Base-by-base conservation (phyloP, 2,888 invertebrate species). In the Lissonota sp. region DNA sequence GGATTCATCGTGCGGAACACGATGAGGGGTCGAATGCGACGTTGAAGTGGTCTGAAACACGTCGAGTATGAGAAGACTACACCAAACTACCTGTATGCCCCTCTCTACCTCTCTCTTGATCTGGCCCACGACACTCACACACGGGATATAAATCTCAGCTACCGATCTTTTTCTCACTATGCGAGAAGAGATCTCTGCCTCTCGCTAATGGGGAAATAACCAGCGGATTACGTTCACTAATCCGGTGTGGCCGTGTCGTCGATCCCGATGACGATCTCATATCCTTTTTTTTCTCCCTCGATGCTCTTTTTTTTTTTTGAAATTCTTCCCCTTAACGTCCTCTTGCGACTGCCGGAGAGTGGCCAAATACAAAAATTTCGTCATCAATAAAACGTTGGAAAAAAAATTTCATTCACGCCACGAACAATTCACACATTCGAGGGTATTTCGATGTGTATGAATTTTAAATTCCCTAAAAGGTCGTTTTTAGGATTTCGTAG, bases 131-230 rank as follows among this genome's bases (percentile, higher is more conserved):
- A 5, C 39, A 40, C 26, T 7, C 26, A 53, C 46, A 62, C 53
- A 51, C 62, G 26, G 66, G 39, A 57, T 67, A 39, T 82, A 73
- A 85, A 88, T 88, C 88, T 87, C 62, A 16, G 69, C 73, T 71
- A 78, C 85, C 86, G 85, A 87, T 88, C 88, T 87, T 63, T 72
- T 57, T 78, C 74, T 72, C 37, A 7, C 6, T 7, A 6, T 5
- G n/a, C 55, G 10, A 55, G 26, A 53, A 71, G 42, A 63, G 58
- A 74, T 40, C 83, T 69, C 67, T 78, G 53, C 70, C 1, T 57
- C 63, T 58, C 83, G 84, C 89, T 91, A 91, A 91, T 91, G 91
- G 91, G 88, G 80, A 88, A 91, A 90, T 91, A 91, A 91, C 88
- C 88, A 87, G 84, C 85, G 90, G 91, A 90, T 91, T 91, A 90